Conservation (phyloP, 2,888 invertebrate species). For the Acronicta leporina region DNA sequence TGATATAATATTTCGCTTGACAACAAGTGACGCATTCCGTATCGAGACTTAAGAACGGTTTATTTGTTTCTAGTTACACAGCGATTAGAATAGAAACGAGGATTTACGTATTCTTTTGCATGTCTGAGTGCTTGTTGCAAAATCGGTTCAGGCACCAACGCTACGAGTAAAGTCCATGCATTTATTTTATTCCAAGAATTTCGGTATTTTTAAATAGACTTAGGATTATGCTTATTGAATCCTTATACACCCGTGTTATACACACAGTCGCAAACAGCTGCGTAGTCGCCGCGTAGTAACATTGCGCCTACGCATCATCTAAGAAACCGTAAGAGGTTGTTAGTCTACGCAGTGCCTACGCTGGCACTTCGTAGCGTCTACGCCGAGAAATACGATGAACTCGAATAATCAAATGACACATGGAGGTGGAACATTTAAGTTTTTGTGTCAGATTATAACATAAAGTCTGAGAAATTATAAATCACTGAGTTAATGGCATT, state of each 20-base stretch:
- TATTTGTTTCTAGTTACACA: constrained; percentile 22
- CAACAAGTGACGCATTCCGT: constrained; percentile 40
- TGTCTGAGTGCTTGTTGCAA: constrained; percentile 14
- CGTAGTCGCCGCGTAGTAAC: no score
- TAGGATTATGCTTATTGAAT: no score
- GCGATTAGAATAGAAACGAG: constrained; percentile 32
- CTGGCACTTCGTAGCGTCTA: no score
- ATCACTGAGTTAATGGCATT: constrained; percentile 24
- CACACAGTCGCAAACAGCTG: no score
- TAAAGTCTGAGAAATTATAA: constrained; percentile 18
- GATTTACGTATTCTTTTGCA: constrained; percentile 14
- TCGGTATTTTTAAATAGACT: no score
- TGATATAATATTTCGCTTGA: constrained; percentile 58
- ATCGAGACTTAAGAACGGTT: constrained; percentile 30
- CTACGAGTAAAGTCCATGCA: not conserved
- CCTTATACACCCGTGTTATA: no score
- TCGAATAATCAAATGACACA: not conserved
- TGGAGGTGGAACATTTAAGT: not conserved
- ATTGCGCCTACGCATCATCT: no score
- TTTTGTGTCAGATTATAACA: constrained; percentile 5
- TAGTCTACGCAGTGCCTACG: no score
- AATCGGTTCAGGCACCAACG: constrained; percentile 6
- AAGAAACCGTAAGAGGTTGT: no score
- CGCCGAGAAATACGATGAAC: not conserved
- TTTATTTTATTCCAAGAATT: no score